Conservation (phyloP, 2,888 invertebrate genomes). For the Oxyscelio sp. region DNA sequence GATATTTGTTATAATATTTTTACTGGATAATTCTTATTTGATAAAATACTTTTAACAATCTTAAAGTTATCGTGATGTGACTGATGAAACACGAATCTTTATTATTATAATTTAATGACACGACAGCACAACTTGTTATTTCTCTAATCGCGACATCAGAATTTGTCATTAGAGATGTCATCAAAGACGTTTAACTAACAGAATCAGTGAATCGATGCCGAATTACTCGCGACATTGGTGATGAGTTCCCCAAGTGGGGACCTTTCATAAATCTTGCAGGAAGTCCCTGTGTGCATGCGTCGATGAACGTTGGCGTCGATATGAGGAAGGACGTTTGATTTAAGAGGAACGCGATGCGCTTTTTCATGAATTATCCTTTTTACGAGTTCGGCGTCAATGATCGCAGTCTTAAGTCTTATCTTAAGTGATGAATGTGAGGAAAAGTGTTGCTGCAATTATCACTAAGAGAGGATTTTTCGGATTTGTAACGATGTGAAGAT, state of each 20-base stretch:
- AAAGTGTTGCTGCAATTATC: constrained; percentile 15
- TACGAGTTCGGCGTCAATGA: constrained; percentile 30
- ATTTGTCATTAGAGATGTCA: constrained; percentile 39
- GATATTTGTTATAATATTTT: too few relatives aligned
- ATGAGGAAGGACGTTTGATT: constrained; percentile 25
- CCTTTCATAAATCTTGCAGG: constrained; percentile 26
- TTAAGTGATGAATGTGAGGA: constrained; percentile 22
- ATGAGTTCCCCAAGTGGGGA: constrained; percentile 30
- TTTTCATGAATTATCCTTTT: constrained; percentile 49
- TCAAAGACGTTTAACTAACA: constrained; percentile 27
- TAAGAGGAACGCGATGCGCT: constrained; percentile 22
- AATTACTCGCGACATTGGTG: constrained; percentile 45
- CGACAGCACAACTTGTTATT: too few relatives aligned
- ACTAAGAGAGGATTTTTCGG: not conserved
- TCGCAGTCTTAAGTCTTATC: constrained; percentile 15
- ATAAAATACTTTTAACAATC: too few relatives aligned
- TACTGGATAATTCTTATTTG: too few relatives aligned
- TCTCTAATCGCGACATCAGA: too few relatives aligned
- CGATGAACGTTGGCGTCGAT: not conserved
- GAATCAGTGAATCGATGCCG: constrained; percentile 48
- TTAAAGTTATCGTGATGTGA: too few relatives aligned
- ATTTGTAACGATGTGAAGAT: not conserved
- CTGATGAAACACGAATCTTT: too few relatives aligned
- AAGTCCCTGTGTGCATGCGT: not conserved
- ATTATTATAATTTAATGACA: too few relatives aligned